Base-by-base conservation (phyloP, 2,888 invertebrate species). In the Microplitis deprimator region DNA sequence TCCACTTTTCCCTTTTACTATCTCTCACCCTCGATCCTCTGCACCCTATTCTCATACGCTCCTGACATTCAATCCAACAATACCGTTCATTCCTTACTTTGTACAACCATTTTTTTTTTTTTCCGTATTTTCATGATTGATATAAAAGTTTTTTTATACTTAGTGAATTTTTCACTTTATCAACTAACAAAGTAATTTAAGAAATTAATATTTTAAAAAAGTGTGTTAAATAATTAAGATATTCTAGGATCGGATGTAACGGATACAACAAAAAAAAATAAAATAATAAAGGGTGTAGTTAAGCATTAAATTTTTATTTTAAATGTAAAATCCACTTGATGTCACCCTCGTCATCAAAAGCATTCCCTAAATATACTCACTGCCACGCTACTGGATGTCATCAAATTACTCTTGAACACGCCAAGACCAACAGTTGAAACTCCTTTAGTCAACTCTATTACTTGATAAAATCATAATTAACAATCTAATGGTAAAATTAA, bases 1-100 rank as follows among this genome's bases (percentile, higher is more conserved):
- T 79, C 75, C 79, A 76, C 77, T 67, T 77, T 78, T 77, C 73
- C 74, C 79, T 78, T 70, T 61, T 72, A 39, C 59, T 75, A 73
- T 77, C 83, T 79, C 79, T 83, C 82, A 77, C 80, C 79, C 81
- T 79, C 65, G 29, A 71, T 64, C 62, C 73, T 59, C 77, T 70
- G 50, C 73, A 73, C 72, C 72, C 39, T 65, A 65, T 71, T 68
- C 62, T 73, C 68, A 69, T 67, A 79, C 79, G 38, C 82, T 83
- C 79, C 82, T 81, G 81, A 79, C 80, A 82, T 80, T 82, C 84
- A 85, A 84, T 79, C 81, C 62, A 62, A 38, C 73, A 67, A 59
- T 72, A 73, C 41, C 80, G 81, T 82, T 79, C 80, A 81, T 77
- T 79, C 78, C 77, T 76, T 80, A 74, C 17, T 16, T 16, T 50